Base-by-base conservation (phyloP, 1,140 invertebrate genomes). In the Macrobrachium rosenbergii region DNA sequence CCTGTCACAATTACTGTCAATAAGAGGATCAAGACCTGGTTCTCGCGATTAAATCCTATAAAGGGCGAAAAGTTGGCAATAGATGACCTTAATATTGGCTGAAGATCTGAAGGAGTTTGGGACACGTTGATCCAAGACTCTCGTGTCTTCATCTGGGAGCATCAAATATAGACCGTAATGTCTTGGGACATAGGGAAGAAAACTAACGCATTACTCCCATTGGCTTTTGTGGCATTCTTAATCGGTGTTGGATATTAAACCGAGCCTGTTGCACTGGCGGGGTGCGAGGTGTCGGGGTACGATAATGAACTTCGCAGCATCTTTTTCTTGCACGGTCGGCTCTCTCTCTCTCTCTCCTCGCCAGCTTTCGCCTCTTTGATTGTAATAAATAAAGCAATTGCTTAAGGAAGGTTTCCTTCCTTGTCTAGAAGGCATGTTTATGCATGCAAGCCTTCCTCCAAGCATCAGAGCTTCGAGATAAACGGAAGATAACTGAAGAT, bases 31-130 rank as follows among this genome's bases (percentile, higher is more conserved):
- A 73, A 83, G 82, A 64, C 59, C 72, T 75, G 82, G 76, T 69
- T 73, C 77, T 60, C 79, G 77, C 83, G 83, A 86, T 86, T 86
- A 86, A 86, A 86, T 86, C 83, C 83, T 52, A 86, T 86, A 86
- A 86, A 52, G 52, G 76, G 76, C 76, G 83, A 86, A 86, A 86
- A 86, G 83, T 86, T 86, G 83, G 76, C 83, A 79, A 86, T 86
- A 72, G 83, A 86, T 86, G 83, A 86, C 83, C 83, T 86, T 86
- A 86, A 86, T 86, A 86, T 86, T 86, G 83, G 83, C 83, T 86
- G 83, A 86, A 86, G 83, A 86, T 86, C 83, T 86, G 83, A 86
- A 75, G 75, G 75, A 73, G 72, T 62, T 72, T 59, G 64, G 75
- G 76, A 84, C 23, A 64, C 14, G 28, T 43, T 72, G 69, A 84